Percentiles rank a stretch among this genome's conserved stretches.
Conservation (phyloP, 2,797 vertebrate species). For the Falco columbarius region DNA sequence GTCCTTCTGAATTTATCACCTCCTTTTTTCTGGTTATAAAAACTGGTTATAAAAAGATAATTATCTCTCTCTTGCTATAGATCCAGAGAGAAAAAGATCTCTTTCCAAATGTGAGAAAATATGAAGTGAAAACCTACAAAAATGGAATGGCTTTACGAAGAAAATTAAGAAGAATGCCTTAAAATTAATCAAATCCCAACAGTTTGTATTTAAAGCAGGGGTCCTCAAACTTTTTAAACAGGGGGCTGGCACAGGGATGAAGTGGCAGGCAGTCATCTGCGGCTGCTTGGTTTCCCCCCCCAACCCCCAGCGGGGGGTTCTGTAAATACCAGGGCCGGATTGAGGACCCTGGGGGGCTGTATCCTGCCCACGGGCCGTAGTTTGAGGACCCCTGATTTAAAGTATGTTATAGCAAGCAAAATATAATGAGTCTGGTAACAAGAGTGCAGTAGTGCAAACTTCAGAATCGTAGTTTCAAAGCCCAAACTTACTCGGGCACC, state of each 20-base stretch:
- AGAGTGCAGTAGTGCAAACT: background rate
- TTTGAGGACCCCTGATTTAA: background rate
- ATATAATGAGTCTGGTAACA: background rate
- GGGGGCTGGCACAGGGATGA: no score
- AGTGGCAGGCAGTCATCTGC: no score
- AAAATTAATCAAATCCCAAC: background rate
- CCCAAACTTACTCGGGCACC: background rate
- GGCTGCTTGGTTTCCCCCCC: no score
- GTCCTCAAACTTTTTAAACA: no score
- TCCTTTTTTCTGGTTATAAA: background rate
- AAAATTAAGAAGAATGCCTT: background rate
- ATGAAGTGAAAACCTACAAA: background rate
- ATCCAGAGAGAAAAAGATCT: background rate
- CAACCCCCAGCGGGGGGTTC: no score
- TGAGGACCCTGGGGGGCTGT: no score
- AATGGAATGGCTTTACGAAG: background rate
- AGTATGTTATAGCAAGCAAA: background rate
- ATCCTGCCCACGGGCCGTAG: no score
- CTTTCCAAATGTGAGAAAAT: background rate
- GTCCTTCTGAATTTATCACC: background rate
- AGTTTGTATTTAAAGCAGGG: background rate
- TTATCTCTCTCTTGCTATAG: background rate
- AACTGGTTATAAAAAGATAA: background rate
- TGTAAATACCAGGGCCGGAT: no score
- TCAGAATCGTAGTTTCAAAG: background rate